phyloP scores from a whole-genome alignment of 2,888 invertebrate genomes.

The Pilophorus perplexus region DNA sequence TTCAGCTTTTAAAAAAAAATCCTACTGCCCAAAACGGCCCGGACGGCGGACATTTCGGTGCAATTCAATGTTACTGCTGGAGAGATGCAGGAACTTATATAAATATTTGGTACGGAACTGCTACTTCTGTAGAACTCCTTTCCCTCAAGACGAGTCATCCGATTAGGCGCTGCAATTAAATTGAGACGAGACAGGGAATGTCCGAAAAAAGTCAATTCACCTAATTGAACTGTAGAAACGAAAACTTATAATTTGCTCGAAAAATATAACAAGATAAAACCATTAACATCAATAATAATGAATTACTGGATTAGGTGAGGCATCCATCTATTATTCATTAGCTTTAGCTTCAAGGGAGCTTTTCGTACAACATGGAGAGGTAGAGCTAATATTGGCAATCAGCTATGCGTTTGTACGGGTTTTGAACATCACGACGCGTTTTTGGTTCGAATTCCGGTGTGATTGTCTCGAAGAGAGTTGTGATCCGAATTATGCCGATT shows the following conservation, averaged over 20 bases:
- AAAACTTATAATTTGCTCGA: constrained; percentile 19
- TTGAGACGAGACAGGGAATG: background rate
- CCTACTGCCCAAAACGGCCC: too few relatives aligned
- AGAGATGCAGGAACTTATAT: too few relatives aligned
- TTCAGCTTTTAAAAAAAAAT: too few relatives aligned
- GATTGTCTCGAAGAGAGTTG: background rate
- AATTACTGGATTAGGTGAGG: background rate
- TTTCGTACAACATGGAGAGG: constrained; percentile 1
- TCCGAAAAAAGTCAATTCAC: background rate
- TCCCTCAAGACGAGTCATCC: too few relatives aligned
- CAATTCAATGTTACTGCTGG: too few relatives aligned
- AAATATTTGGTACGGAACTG: too few relatives aligned
- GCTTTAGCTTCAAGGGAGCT: background rate
- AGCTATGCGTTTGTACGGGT: too few relatives aligned
- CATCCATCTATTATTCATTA: background rate
- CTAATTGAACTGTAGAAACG: background rate
- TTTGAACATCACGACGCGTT: too few relatives aligned
- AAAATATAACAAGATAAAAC: constrained; percentile 24
- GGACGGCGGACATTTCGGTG: too few relatives aligned
- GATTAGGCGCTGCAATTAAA: too few relatives aligned
- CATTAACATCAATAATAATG: constrained; percentile 23
- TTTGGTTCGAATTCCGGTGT: background rate
- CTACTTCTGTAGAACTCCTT: too few relatives aligned
- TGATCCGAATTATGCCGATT: too few relatives aligned
- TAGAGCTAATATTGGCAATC: constrained; percentile 10